These are phyloP conservation scores for Tragopan temminckii DNA, from an alignment of 2,797 vertebrate species.

Conservation along the genomic window DNA sequence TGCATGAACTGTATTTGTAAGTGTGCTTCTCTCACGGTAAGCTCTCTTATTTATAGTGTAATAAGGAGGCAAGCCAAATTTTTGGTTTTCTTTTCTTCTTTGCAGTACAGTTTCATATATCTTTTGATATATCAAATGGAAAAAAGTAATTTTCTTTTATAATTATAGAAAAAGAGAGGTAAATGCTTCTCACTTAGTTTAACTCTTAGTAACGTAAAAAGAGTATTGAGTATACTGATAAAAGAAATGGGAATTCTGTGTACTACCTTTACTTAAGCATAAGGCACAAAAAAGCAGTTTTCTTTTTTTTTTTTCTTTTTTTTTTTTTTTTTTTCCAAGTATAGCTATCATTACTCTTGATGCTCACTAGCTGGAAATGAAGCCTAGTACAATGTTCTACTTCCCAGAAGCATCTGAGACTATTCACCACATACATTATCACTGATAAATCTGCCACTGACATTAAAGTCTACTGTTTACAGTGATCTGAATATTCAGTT, in stretches of 20 bases:
- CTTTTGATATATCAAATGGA: neutral
- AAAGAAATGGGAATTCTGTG: constrained; percentile 1
- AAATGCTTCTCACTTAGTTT: neutral
- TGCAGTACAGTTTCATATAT: neutral
- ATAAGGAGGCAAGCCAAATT: neutral
- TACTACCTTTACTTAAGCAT: constrained; percentile 17
- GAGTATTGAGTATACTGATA: neutral
- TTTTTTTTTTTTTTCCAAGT: neutral
- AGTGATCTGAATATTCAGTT: constrained; percentile 43
- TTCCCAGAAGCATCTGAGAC: constrained; percentile 21
- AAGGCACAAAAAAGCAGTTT: constrained; percentile 50
- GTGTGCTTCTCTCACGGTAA: neutral
- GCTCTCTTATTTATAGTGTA: neutral
- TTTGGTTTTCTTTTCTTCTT: neutral
- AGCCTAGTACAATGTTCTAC: neutral
- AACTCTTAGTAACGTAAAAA: neutral
- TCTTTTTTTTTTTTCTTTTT: neutral
- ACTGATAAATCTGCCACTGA: constrained; percentile 44
- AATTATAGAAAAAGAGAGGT: neutral
- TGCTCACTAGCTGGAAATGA: constrained; percentile 38
- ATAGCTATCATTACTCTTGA: constrained; percentile 10
- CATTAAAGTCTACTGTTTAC: constrained; percentile 37
- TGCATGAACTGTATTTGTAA: neutral
- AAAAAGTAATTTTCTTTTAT: neutral
- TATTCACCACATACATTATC: neutral